These are phyloP conservation scores for Sepioteuthis lessoniana DNA, from an alignment of 2,888 invertebrate genomes.

Conservation along the genomic window DNA sequence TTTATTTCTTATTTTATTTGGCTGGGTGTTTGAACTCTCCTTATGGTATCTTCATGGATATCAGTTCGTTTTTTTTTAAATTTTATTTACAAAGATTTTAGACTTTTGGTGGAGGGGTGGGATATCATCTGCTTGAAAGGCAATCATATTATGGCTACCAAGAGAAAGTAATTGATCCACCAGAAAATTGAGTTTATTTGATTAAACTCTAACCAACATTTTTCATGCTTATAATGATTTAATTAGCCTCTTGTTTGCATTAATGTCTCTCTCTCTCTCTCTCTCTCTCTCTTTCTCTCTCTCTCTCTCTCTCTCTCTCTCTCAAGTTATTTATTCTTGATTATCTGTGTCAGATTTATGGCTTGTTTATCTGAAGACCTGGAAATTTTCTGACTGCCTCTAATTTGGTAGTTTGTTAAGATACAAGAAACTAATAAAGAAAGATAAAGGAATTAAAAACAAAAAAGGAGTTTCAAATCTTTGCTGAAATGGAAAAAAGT, in stretches of 20 bases:
- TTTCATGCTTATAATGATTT: constrained; percentile 25
- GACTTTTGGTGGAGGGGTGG: not conserved
- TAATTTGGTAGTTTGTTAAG: not conserved
- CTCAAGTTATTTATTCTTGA: not conserved
- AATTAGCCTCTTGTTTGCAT: not conserved
- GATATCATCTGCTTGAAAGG: not conserved
- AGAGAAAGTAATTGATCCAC: not conserved
- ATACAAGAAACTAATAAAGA: not conserved
- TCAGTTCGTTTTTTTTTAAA: not conserved
- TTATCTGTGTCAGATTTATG: not conserved
- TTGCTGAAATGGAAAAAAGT: not conserved
- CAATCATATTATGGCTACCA: not conserved
- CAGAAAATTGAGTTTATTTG: constrained; percentile 4
- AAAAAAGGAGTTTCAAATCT: not conserved
- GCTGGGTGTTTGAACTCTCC: not conserved
- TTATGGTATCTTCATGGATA: not conserved
- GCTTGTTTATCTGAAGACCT: constrained; percentile 14
- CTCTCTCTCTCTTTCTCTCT: not conserved
- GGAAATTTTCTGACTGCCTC: constrained; percentile 11
- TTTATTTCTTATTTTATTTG: too few relatives aligned
- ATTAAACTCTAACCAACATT: not conserved
- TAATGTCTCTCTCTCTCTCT: not conserved
- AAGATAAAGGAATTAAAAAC: not conserved
- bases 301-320: not conserved
- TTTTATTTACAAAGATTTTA: not conserved